Evolutionary conservation across 2,113 vertebrate genomes (phyloP).

Genomic region (Malurus cyaneus): DNA sequence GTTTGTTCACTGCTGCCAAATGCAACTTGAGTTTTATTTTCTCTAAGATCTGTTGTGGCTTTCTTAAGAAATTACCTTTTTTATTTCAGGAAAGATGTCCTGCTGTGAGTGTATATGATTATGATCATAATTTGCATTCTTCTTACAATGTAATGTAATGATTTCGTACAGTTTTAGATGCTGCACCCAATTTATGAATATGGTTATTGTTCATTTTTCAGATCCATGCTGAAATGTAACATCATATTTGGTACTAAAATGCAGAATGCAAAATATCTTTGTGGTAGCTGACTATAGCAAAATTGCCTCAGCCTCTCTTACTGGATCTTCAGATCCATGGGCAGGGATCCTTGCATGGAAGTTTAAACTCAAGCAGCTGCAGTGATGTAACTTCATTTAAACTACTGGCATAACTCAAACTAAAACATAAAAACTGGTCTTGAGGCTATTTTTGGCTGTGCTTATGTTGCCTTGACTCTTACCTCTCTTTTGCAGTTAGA

Average conservation of each 20-base stretch:
- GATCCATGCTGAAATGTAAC: background rate
- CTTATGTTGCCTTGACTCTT: background rate
- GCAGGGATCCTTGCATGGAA: background rate
- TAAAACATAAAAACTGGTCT: background rate
- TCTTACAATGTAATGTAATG: background rate
- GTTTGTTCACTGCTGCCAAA: background rate
- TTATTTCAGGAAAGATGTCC: background rate
- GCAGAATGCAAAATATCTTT: background rate
- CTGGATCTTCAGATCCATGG: background rate
- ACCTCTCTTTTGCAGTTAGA: background rate
- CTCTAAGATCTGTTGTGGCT: background rate
- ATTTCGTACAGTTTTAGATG: background rate
- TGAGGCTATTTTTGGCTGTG: accelerated
- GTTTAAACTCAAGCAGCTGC: background rate
- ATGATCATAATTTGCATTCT: background rate
- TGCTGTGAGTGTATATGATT: background rate
- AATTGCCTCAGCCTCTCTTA: background rate
- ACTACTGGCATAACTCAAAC: background rate
- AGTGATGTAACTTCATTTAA: background rate
- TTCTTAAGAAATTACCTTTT: background rate
- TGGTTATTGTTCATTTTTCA: background rate
- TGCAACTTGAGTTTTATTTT: background rate
- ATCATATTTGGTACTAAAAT: background rate
- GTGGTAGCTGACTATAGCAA: background rate
- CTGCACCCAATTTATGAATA: background rate